phyloP scores from a whole-genome alignment of 2,797 vertebrate genomes.

The Sitta carolinensis region DNA sequence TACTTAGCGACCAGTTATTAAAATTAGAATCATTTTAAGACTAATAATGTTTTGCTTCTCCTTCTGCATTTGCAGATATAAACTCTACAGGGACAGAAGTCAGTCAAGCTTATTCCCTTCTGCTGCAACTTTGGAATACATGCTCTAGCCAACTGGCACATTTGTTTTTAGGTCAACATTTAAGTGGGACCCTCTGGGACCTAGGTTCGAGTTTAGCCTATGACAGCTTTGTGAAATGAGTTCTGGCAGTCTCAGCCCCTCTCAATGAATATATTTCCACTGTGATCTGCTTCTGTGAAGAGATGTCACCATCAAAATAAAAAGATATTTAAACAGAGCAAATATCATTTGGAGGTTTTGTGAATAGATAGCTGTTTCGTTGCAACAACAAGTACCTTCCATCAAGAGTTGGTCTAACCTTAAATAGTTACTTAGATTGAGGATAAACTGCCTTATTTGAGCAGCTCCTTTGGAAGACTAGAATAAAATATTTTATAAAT shows the following conservation, averaged over 20 bases:
- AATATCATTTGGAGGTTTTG: background rate
- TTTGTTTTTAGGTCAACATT: slow-evolving; percentile 83
- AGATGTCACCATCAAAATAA: slow-evolving; percentile 37
- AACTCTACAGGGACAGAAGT: slow-evolving; percentile 73
- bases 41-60: slow-evolving; percentile 76
- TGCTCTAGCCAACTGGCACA: slow-evolving; percentile 78
- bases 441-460: slow-evolving; percentile 56
- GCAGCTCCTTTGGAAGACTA: slow-evolving; percentile 48
- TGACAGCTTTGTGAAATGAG: slow-evolving; percentile 68
- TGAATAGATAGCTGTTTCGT: background rate
- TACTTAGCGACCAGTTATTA: slow-evolving; percentile 64
- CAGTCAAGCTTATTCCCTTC: slow-evolving; percentile 79
- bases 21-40: slow-evolving; percentile 72
- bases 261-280: slow-evolving; percentile 58
- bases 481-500: slow-evolving; percentile 66
- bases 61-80: slow-evolving; percentile 78
- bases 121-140: slow-evolving; percentile 75
- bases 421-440: slow-evolving; percentile 52
- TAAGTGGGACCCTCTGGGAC: slow-evolving; percentile 77
- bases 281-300: slow-evolving; percentile 22
- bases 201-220: slow-evolving; percentile 73
- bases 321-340: slow-evolving; percentile 5
- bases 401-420: slow-evolving; percentile 47
- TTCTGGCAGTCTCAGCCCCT: slow-evolving; percentile 69
- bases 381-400: background rate